Evolutionary conservation across 2,888 invertebrate species (phyloP), one percentile per base, ranked within the genome.

Genomic region (Lasioglossum marginatum): DNA sequence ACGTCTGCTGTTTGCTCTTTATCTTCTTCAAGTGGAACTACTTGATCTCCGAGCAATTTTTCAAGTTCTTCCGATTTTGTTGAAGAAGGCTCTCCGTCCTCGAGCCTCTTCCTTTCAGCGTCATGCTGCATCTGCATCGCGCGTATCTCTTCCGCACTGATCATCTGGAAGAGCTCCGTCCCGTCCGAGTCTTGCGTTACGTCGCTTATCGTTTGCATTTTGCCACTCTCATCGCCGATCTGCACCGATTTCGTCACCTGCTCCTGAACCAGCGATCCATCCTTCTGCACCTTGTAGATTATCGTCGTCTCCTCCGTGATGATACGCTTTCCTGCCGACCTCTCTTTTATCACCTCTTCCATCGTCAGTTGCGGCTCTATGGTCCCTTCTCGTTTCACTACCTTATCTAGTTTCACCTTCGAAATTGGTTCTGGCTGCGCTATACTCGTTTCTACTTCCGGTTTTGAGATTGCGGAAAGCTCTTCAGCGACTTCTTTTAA

Each of bases 221-320:
- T 77, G 0, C 66, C 27, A 37, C 79, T 3, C 81, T n/a, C 89
- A 70, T 89, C 84, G 19, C 73, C 73, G 1, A 90, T 82, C 52
- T 88, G 90, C 34, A 88, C 85, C 0, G 90, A 88, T 27, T 90
- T 89, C 1, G 77, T 40, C 0, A 89, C 82, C 31, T 83, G 80
- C 43, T 89, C 88, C 37, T 89, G 87, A 1, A 90, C 82, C 60
- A 90, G n/a, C 19, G 85, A 79, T 0, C 89, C 90, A 16, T 89
- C 90, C 10, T 89, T 81, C 40, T 87, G 90, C 0, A 89, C 87
- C 23, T 90, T 89, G 27, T 90, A 89, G 27, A 90, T 85, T 0
- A 89, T 90, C 2, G 90, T 89, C 16, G 89, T 89, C 37, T 89
- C 90, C 23, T 89, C 89, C 0, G 88, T 89, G 60, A 88, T 88